phyloP scores from a whole-genome alignment of 2,797 vertebrate species.

The Argyrosomus regius region DNA sequence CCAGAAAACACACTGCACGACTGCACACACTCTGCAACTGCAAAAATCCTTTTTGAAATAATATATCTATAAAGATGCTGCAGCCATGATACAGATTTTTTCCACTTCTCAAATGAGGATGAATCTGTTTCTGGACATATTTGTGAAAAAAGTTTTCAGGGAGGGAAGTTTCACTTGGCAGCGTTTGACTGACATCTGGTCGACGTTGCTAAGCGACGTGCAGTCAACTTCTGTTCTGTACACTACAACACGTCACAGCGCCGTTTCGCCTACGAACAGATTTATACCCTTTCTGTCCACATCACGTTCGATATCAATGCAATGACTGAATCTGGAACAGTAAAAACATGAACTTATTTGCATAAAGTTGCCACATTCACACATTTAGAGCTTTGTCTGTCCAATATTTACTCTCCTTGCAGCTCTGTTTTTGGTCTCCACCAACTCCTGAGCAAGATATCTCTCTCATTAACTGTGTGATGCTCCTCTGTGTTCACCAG shows the following conservation, averaged over 20 bases:
- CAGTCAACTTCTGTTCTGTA: neutral
- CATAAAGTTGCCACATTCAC: neutral
- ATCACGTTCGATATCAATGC: neutral
- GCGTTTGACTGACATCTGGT: slow-evolving; percentile 1
- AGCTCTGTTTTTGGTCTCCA: neutral
- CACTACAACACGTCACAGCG: neutral
- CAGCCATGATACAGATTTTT: neutral
- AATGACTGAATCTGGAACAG: neutral
- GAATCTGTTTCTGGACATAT: neutral
- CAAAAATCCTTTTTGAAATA: too few species aligned
- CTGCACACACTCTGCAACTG: neutral
- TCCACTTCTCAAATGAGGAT: neutral
- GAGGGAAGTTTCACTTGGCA: slow-evolving; percentile 5
- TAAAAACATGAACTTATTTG: neutral
- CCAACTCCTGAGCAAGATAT: neutral
- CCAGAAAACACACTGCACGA: slow-evolving; percentile 11
- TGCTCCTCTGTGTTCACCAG: neutral
- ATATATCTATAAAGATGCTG: neutral
- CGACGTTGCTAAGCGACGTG: neutral
- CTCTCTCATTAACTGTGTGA: neutral
- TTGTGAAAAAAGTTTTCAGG: neutral
- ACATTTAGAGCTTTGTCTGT: neutral
- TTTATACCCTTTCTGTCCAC: neutral
- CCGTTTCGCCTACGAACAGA: neutral
- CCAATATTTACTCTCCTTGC: neutral